These are phyloP conservation scores for Drosophila ambigua DNA, from an alignment of 1,140 invertebrate genomes.

Conservation along the genomic window DNA sequence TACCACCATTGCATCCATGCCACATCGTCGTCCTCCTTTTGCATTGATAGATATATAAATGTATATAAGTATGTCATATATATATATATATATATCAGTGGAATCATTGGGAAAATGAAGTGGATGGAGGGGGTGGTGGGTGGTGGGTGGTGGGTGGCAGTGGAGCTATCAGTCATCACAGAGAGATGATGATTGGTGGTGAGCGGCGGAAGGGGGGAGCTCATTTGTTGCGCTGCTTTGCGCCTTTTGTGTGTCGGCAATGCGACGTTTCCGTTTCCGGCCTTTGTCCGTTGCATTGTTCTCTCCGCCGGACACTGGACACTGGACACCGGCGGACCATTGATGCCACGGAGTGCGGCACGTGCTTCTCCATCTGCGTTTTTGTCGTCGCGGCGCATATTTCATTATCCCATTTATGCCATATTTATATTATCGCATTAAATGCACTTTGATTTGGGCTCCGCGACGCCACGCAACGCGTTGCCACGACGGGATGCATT, in stretches of 20 bases:
- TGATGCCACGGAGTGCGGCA: slow-evolving; percentile 5
- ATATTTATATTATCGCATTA: slow-evolving; percentile 61
- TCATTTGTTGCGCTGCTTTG: slow-evolving; percentile 58
- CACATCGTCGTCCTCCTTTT: not conserved
- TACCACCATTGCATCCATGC: slow-evolving; percentile 29
- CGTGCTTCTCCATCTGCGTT: slow-evolving; percentile 25
- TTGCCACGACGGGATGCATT: slow-evolving; percentile 2
- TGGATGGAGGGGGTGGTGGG: not conserved
- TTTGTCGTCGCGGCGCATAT: slow-evolving; percentile 36
- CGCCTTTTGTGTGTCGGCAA: slow-evolving; percentile 47
- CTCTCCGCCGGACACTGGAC: not conserved
- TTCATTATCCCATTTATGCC: slow-evolving; percentile 46
- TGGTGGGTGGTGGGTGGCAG: not conserved
- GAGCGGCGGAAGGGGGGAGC: not conserved
- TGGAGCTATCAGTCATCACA: slow-evolving; percentile 34
- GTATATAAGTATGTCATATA: slow-evolving; percentile 19
- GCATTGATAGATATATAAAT: slow-evolving; percentile 27
- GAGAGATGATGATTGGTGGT: slow-evolving; percentile 8
- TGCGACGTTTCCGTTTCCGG: slow-evolving; percentile 59
- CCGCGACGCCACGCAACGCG: too few species aligned
- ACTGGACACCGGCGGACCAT: not conserved
- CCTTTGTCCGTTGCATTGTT: slow-evolving; percentile 34
- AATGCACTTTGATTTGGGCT: slow-evolving; percentile 40
- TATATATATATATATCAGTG: slow-evolving; percentile 23
- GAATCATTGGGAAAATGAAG: slow-evolving; percentile 13